Evolutionary conservation across 2,113 vertebrate genomes (phyloP).

Genomic region (Gnathonemus echidnorhynchus): DNA sequence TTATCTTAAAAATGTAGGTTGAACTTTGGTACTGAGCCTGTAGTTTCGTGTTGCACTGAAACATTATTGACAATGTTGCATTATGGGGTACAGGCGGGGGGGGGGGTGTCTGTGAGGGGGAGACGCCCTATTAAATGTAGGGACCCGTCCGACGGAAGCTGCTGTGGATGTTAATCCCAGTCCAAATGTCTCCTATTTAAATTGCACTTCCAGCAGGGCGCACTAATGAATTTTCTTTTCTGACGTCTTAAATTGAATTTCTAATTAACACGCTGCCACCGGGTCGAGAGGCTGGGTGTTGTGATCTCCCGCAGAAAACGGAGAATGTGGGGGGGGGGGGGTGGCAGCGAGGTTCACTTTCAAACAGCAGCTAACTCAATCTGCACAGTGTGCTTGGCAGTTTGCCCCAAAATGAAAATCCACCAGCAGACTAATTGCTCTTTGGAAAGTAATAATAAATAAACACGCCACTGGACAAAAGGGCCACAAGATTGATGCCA

Average conservation of each 20-base stretch:
- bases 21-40: background rate
- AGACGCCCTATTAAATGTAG: background rate
- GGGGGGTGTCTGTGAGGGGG: background rate
- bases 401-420: conserved; percentile 1
- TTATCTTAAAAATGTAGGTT: background rate
- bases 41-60: background rate
- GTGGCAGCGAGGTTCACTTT: background rate
- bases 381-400: background rate
- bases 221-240: conserved; percentile 18
- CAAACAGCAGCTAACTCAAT: background rate
- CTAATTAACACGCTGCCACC: conserved; percentile 16
- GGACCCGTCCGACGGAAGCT: background rate
- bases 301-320: background rate
- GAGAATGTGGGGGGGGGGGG: background rate
- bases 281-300: background rate
- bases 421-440: background rate
- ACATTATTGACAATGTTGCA: background rate
- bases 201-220: background rate
- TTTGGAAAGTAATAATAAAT: conserved; percentile 3
- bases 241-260: conserved; percentile 13
- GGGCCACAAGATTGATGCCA: background rate
- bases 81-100: background rate
- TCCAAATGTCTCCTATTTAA: background rate
- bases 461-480: background rate
- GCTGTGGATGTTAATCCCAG: conserved; percentile 7